Evolutionary conservation across 2,113 vertebrate species (phyloP), one percentile per base, ranked within the genome.

Genomic region (Cynoglossus semilaevis): DNA sequence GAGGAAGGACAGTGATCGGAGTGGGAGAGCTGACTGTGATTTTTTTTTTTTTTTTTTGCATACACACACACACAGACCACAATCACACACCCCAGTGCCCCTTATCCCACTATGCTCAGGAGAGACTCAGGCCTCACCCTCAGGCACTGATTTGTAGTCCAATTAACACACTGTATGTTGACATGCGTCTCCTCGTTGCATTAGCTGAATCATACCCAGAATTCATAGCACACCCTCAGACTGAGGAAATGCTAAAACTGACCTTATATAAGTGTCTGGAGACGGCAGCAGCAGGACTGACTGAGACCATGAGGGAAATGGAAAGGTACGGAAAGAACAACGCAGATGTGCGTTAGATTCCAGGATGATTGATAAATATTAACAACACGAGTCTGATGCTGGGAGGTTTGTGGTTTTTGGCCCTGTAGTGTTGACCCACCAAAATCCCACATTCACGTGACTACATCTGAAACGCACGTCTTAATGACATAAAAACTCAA

Each of bases 1-100:
- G 96, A 98, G 76, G 95, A 99, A 82, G 89, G 72, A 72, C 91
- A 94, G 88, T 90, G 85, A 88, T 59, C 37, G 47, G 29, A 60
- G 56, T 63, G 56, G 51, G 58, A 52, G 48, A 48, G 65, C n/a
- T 57, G 51, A 62, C 67, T 63, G 42, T 49, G 60, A 58, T 59
- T 44, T 67, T 77, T 60, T 44, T 64, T 78, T 60, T 45, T 29
- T 45, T 49, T 65, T 41, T 54, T 34, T 18, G 29, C 47, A 34
- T 3, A 14, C 11, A 29, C 13, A 50, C 47, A 47, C 16, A 47
- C 35, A 51, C 50, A 51, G 22, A 51, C 29, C 22, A 55, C 47
- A 75, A 22, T 10, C 36, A 52, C 57, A 61, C 67, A 75, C 66
- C 67, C 66, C 63, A 64, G 64, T 72, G 70, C 72, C 71, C 77